Evolutionary conservation across 2,888 invertebrate genomes (phyloP).

Genomic region (Penaeus monodon): DNA sequence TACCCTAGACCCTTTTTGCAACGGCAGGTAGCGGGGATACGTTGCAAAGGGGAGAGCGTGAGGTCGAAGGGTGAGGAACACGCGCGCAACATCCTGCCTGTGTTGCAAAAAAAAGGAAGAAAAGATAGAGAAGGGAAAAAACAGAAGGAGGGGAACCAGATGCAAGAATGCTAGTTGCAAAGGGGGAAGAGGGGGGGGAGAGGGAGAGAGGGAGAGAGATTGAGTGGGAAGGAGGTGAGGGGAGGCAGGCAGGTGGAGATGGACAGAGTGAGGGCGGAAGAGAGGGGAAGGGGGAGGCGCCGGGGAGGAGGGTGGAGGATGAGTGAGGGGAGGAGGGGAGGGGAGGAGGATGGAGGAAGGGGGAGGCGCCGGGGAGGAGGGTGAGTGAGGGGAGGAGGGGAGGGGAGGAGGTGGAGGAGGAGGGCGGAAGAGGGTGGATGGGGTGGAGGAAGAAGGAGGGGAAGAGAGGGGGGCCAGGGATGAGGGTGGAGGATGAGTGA

Average conservation of each 20-base stretch:
- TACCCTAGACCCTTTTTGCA: no score
- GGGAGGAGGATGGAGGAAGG: background rate
- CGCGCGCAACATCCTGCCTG: slow-evolving; percentile 5
- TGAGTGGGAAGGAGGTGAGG: no score
- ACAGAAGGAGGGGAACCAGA: background rate
- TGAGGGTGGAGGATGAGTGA: background rate
- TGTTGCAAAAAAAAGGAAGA: background rate
- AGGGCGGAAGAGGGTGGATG: no score
- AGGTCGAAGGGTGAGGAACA: background rate
- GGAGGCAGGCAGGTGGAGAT: no score
- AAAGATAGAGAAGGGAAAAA: background rate
- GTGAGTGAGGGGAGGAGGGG: no score
- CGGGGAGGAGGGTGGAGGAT: background rate
- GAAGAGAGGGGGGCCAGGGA: no score
- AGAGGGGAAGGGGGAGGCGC: background rate
- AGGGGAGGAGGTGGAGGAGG: background rate
- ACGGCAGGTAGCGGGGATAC: no score
- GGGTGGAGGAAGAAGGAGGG: no score
- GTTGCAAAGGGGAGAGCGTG: no score
- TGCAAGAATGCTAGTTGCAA: background rate
- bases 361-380: background rate
- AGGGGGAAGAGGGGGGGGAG: no score
- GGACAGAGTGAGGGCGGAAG: no score
- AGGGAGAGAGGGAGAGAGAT: no score
- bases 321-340: background rate